Evolutionary conservation across 2,797 vertebrate genomes (phyloP).

Genomic region (Pantherophis alleghaniensis): DNA sequence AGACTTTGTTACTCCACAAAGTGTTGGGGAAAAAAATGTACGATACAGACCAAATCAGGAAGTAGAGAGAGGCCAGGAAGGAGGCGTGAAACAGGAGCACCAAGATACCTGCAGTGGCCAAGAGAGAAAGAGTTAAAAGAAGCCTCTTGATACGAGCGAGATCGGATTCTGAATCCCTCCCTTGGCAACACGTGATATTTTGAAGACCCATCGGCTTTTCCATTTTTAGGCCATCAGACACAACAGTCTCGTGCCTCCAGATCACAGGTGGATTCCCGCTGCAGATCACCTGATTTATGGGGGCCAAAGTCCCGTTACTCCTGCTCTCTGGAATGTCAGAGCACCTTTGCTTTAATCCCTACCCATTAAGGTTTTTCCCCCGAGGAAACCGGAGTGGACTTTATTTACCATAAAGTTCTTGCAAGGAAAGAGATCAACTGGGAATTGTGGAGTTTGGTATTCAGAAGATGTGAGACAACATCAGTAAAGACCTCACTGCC

Average conservation of each 20-base stretch:
- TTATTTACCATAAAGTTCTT: background rate
- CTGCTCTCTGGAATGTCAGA: background rate
- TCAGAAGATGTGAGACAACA: background rate
- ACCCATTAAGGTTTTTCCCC: background rate
- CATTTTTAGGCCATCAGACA: background rate
- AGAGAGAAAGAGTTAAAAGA: background rate
- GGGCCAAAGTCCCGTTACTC: background rate
- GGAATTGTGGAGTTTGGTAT: background rate
- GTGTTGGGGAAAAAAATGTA: slow-evolving; percentile 89
- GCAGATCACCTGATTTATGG: background rate
- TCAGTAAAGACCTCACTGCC: background rate
- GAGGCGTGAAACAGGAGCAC: slow-evolving; percentile 82
- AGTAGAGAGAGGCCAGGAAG: slow-evolving; percentile 81
- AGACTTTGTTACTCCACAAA: slow-evolving; percentile 84
- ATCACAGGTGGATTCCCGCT: background rate
- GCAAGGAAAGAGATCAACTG: background rate
- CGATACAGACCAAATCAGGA: slow-evolving; percentile 87
- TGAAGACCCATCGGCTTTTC: no score
- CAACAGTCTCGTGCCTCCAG: background rate
- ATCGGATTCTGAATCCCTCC: background rate
- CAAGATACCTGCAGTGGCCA: slow-evolving; percentile 72
- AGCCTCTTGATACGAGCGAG: no score
- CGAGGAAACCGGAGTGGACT: background rate
- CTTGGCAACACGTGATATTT: background rate
- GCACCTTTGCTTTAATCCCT: background rate